Evolutionary conservation across 2,888 invertebrate species (phyloP), one percentile per base, ranked within the genome.

Genomic region (Cantharis lateralis): DNA sequence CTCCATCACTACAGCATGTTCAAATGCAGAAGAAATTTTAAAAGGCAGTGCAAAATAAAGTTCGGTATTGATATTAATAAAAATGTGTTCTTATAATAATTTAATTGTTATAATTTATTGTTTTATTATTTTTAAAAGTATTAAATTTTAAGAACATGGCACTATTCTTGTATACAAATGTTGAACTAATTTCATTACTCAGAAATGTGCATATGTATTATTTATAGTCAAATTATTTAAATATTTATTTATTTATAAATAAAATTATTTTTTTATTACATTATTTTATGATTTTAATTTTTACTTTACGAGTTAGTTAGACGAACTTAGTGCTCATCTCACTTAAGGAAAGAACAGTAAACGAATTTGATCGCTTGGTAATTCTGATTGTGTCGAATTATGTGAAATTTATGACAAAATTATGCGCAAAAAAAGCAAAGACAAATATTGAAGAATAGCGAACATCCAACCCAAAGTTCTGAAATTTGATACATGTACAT

Each of bases 21-120:
- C 70, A 77, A 62, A 24, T 63, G 10, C 68, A 77, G 71, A 32
- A 64, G n/a, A 77, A 68, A n/a, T 48, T 16, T 70, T 32, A 70
- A 32, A 16, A 16, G 15, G n/a, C 68, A n/a, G 68, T 68, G 11
- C 2, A 48, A n/a, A n/a, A n/a, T 7, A n/a, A 48, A 48, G n/a
- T 48, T 48, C n/a, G n/a, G n/a, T 48, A n/a, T 48, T 48, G n/a
- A n/a, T 48, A 3, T 32, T 32, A 13, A 4, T 9, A 2, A n/a
- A 48, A 48, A 48, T 11, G 48, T 48, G 48, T n/a, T 48, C n/a
- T n/a, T n/a, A 48, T 48, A n/a, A 9, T 48, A 48, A 13, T n/a
- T 48, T 24, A 24, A 24, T 48, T 13, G 9, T 5, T n/a, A 4
- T 48, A n/a, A n/a, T n/a, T 48, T n/a, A 48, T 48, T n/a, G 7